Conservation (phyloP, 2,888 invertebrate genomes). For the Byasa hedistus region DNA sequence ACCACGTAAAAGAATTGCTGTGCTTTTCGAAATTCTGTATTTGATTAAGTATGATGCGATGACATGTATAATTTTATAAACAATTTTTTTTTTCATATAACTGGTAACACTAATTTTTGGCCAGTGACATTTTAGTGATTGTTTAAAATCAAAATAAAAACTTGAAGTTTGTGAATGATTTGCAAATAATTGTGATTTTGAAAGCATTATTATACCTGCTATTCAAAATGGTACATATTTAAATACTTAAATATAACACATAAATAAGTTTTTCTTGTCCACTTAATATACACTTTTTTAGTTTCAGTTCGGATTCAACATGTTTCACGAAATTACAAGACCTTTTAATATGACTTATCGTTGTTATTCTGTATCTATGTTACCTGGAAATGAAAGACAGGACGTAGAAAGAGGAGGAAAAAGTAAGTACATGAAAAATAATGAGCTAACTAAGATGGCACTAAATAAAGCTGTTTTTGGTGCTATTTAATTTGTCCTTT, state of each 20-base stretch:
- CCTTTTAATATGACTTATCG: slow-evolving; percentile 91
- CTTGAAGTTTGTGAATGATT: slow-evolving; percentile 40
- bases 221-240: slow-evolving; percentile 51
- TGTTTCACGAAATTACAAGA: slow-evolving; percentile 91
- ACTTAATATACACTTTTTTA: slow-evolving; percentile 57
- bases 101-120: neutral
- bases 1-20: no score
- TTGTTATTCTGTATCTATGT: slow-evolving; percentile 97
- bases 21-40: no score
- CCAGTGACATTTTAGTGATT: slow-evolving; percentile 16
- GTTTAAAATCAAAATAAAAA: slow-evolving; percentile 25
- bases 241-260: slow-evolving; percentile 7
- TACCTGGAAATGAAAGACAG: slow-evolving; percentile 94
- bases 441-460: neutral
- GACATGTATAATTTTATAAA: neutral
- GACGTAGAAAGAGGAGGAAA: slow-evolving; percentile 98
- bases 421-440: slow-evolving; percentile 83
- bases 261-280: slow-evolving; percentile 34
- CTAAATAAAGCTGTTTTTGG: neutral
- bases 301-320: slow-evolving; percentile 93
- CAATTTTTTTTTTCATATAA: neutral
- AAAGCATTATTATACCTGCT: slow-evolving; percentile 30
- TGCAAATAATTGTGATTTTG: slow-evolving; percentile 49
- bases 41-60: neutral
- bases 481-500: neutral